phyloP scores from a whole-genome alignment of 2,113 vertebrate genomes.

The Tauraco erythrolophus region DNA sequence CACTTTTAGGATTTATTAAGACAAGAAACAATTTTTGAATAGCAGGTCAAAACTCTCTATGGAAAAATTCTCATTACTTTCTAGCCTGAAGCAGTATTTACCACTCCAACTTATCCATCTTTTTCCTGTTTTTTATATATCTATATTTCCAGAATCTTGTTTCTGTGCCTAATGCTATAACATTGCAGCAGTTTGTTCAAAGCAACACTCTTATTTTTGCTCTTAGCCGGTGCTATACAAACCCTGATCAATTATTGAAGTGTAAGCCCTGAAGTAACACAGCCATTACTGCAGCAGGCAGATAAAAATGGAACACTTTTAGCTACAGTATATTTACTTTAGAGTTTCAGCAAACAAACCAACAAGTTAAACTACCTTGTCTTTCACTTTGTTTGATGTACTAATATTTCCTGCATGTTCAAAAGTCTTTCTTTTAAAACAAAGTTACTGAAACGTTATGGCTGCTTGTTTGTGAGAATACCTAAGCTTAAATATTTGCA shows the following conservation, averaged over 20 bases:
- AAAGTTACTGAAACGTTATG: conserved; percentile 48
- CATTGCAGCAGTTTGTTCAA: conserved; percentile 92
- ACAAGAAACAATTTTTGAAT: conserved; percentile 97
- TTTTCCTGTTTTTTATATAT: conserved; percentile 83
- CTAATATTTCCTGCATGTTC: conserved; percentile 73
- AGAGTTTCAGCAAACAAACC: conserved; percentile 83
- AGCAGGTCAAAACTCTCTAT: conserved; percentile 90
- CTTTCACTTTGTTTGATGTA: conserved; percentile 75
- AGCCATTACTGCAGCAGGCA: conserved; percentile 84
- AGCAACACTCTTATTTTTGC: conserved; percentile 89
- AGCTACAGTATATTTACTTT: conserved; percentile 86
- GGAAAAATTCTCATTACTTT: conserved; percentile 99
- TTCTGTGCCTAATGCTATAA: conserved; percentile 86
- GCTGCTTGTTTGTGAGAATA: conserved; percentile 59
- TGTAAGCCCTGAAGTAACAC: conserved; percentile 86
- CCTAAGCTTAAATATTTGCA: conserved; percentile 67
- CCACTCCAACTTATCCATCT: conserved; percentile 87
- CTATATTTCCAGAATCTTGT: conserved; percentile 85
- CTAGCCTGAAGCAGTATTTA: conserved; percentile 91
- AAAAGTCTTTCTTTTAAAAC: conserved; percentile 69
- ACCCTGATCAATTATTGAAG: conserved; percentile 97
- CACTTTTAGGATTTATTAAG: conserved; percentile 99
- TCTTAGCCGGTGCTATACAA: conserved; percentile 93
- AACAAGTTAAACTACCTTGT: conserved; percentile 83
- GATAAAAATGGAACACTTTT: conserved; percentile 87